These are phyloP conservation scores for Sebastolobus altivelis DNA, from an alignment of 2,797 vertebrate species.

Conservation along the genomic window DNA sequence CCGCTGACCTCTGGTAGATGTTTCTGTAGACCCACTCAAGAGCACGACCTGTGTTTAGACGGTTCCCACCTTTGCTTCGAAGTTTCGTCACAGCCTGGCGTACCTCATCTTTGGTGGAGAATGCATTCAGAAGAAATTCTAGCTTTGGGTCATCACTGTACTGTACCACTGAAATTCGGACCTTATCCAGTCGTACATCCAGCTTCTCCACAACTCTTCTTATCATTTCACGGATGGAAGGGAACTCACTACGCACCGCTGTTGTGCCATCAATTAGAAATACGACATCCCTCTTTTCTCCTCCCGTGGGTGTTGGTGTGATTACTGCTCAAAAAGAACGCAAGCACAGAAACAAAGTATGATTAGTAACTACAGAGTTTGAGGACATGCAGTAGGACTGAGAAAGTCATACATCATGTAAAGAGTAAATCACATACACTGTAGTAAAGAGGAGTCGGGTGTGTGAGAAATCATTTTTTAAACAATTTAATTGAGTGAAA, in stretches of 20 bases:
- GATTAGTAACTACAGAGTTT: conserved; percentile 12
- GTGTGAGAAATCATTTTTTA: background rate
- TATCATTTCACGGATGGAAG: conserved; percentile 88
- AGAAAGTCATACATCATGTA: background rate
- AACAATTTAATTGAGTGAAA: background rate
- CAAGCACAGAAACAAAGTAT: conserved; percentile 17
- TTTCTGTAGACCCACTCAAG: conserved; percentile 91
- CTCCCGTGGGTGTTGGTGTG: conserved; percentile 52
- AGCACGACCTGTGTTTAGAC: conserved; percentile 89
- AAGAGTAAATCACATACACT: background rate
- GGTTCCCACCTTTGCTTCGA: conserved; percentile 86
- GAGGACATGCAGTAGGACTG: background rate
- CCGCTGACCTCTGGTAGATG: conserved; percentile 92
- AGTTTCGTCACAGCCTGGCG: conserved; percentile 84
- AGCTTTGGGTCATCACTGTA: conserved; percentile 90
- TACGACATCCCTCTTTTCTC: conserved; percentile 91
- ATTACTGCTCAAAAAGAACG: conserved; percentile 58
- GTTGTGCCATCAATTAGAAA: conserved; percentile 95
- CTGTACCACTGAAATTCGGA: conserved; percentile 92
- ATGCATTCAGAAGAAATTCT: conserved; percentile 92
- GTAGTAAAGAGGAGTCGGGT: background rate
- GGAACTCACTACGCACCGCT: conserved; percentile 84
- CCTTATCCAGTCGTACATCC: conserved; percentile 91
- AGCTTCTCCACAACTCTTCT: conserved; percentile 87
- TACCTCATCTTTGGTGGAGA: conserved; percentile 91